These are phyloP conservation scores for Cygnus olor DNA, from an alignment of 2,797 vertebrate genomes.

Conservation along the genomic window DNA sequence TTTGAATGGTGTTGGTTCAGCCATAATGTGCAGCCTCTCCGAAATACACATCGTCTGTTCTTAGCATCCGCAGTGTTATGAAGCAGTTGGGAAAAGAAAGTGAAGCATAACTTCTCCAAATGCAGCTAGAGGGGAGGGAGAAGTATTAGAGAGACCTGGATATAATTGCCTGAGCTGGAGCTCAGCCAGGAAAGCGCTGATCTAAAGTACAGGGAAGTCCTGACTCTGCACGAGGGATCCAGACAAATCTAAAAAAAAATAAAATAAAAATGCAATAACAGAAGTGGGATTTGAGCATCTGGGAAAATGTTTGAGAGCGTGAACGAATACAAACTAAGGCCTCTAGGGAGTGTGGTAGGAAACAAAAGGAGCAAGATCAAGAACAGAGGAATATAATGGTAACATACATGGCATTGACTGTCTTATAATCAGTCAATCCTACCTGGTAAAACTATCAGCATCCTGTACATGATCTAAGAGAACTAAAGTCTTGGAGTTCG, in stretches of 20 bases:
- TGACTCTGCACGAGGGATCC: constrained; percentile 40
- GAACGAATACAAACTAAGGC: constrained; percentile 31
- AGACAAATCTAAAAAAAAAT: constrained; percentile 52
- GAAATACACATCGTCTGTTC: constrained; percentile 4
- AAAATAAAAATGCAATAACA: constrained; percentile 34
- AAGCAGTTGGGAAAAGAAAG: constrained; percentile 34
- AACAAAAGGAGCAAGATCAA: constrained; percentile 52
- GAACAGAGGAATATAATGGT: not conserved
- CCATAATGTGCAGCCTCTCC: not conserved
- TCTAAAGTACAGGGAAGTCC: constrained; percentile 65
- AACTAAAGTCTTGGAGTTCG: not conserved
- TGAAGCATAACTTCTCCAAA: constrained; percentile 57
- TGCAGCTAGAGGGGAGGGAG: constrained; percentile 26
- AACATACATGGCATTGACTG: not conserved
- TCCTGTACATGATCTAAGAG: not conserved
- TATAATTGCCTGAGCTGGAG: constrained; percentile 62
- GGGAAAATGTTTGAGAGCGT: constrained; percentile 59
- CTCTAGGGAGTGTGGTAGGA: constrained; percentile 50
- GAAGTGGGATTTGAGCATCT: constrained; percentile 65
- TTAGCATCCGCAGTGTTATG: not conserved
- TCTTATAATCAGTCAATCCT: not conserved
- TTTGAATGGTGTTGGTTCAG: not conserved
- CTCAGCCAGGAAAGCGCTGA: constrained; percentile 38
- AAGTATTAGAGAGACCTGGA: constrained; percentile 42
- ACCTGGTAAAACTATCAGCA: not conserved